Conservation (phyloP, 2,888 invertebrate genomes). For the Pemphredon lugubris region DNA sequence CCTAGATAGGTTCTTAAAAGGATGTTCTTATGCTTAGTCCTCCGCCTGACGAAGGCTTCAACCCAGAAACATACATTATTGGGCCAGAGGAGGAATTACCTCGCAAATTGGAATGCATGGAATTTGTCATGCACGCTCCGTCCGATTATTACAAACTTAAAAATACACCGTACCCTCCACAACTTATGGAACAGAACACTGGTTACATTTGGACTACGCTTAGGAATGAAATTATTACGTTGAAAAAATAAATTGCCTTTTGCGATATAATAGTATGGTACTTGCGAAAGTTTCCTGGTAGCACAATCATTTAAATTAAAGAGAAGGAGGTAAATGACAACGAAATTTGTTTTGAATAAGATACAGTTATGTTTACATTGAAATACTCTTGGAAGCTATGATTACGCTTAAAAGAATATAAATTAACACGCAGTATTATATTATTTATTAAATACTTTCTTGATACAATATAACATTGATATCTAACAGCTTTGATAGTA, state of each 20-base stretch:
- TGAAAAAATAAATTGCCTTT: slow-evolving; percentile 60
- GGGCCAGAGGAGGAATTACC: slow-evolving; percentile 96
- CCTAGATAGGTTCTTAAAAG: not conserved
- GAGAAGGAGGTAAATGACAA: too few relatives aligned
- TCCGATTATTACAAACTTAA: slow-evolving; percentile 93
- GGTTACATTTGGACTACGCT: slow-evolving; percentile 79
- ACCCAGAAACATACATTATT: slow-evolving; percentile 93
- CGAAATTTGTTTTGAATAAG: too few relatives aligned
- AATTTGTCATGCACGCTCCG: slow-evolving; percentile 96
- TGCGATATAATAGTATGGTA: not conserved
- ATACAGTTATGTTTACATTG: too few relatives aligned
- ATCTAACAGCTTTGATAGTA: slow-evolving; percentile 41
- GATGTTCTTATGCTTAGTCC: slow-evolving; percentile 82
- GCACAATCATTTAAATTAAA: not conserved
- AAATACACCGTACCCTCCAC: slow-evolving; percentile 88
- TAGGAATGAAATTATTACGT: slow-evolving; percentile 71
- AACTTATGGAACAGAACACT: slow-evolving; percentile 75
- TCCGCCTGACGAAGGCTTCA: slow-evolving; percentile 89
- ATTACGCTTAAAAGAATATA: slow-evolving; percentile 19
- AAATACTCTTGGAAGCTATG: not conserved
- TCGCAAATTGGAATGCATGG: slow-evolving; percentile 91
- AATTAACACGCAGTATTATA: slow-evolving; percentile 22
- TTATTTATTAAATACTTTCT: slow-evolving; percentile 59
- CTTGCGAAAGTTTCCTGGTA: not conserved
- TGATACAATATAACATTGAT: slow-evolving; percentile 59